Percentiles rank a stretch among this genome's conserved stretches.
phyloP scores from a whole-genome alignment of 2,113 vertebrate species.

The Saimiri boliviensis region DNA sequence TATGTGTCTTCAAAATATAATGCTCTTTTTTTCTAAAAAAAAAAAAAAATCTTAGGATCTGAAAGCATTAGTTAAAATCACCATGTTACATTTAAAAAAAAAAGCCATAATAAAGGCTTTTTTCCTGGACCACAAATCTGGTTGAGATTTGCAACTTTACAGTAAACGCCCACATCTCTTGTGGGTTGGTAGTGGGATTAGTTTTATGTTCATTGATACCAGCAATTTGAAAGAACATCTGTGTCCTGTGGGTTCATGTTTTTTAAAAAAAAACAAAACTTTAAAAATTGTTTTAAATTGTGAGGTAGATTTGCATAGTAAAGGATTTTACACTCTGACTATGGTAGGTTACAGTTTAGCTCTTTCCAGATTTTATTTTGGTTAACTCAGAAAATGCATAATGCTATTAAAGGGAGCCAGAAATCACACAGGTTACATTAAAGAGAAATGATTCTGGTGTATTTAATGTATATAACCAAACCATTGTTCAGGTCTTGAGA shows the following conservation, averaged over 20 bases:
- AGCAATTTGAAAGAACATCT: conserved; percentile 29
- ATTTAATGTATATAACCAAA: not conserved
- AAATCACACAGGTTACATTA: not conserved
- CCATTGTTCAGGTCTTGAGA: conserved; percentile 25
- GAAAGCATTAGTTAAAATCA: conserved; percentile 19
- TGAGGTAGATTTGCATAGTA: conserved; percentile 14
- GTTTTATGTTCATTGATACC: conserved; percentile 35
- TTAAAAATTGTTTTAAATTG: not conserved
- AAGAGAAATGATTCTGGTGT: not conserved
- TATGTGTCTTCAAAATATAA: conserved; percentile 36
- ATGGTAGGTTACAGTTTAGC: conserved; percentile 18
- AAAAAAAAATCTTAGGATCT: not conserved
- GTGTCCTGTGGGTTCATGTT: not conserved
- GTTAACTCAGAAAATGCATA: conserved; percentile 22
- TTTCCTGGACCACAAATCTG: not conserved
- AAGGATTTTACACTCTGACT: conserved; percentile 30
- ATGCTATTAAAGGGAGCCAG: conserved; percentile 37
- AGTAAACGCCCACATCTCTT: not conserved
- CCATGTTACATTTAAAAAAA: conserved; percentile 15
- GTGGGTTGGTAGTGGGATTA: not conserved
- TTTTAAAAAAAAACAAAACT: no score
- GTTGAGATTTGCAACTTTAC: conserved; percentile 26
- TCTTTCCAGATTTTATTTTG: conserved; percentile 53
- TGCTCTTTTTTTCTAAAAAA: not conserved
- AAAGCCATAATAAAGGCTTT: not conserved